These are phyloP conservation scores for Eilema depressum DNA, from an alignment of 2,888 invertebrate genomes.

Conservation along the genomic window DNA sequence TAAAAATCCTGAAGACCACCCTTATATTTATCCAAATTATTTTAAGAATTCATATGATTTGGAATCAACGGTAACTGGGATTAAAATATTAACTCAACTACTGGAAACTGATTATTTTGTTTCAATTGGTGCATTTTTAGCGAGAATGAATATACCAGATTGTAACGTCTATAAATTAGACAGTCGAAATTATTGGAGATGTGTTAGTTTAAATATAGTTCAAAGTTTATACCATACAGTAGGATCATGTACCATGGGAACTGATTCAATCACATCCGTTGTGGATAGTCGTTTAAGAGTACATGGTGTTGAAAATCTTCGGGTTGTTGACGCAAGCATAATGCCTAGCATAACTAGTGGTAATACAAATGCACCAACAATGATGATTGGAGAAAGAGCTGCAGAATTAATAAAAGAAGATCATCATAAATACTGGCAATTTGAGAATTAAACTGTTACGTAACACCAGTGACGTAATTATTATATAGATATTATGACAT, in stretches of 20 bases:
- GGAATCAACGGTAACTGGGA: conserved; percentile 60
- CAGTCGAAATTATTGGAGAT: conserved; percentile 65
- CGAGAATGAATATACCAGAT: conserved; percentile 56
- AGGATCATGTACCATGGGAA: conserved; percentile 88
- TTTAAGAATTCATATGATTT: conserved; percentile 86
- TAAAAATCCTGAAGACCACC: conserved; percentile 83
- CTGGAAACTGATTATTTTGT: conserved; percentile 38
- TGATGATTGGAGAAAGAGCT: conserved; percentile 93
- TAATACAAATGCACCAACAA: conserved; percentile 92
- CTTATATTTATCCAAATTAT: conserved; percentile 68
- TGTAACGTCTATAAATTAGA: conserved; percentile 59
- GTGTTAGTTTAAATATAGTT: conserved; percentile 76
- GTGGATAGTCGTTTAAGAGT: conserved; percentile 88
- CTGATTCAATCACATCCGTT: conserved; percentile 58
- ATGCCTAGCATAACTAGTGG: conserved; percentile 92
- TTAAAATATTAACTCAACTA: conserved; percentile 62
- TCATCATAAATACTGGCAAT: conserved; percentile 1
- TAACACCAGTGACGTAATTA: too few relatives aligned
- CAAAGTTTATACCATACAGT: conserved; percentile 89
- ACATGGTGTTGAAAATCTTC: conserved; percentile 87
- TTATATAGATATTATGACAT: too few relatives aligned
- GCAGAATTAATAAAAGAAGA: conserved; percentile 89
- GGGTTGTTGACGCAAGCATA: conserved; percentile 91
- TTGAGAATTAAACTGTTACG: too few relatives aligned
- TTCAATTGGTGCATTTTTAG: conserved; percentile 45